These are phyloP conservation scores for Gastrophryne carolinensis DNA, from an alignment of 2,797 vertebrate genomes.

Conservation along the genomic window DNA sequence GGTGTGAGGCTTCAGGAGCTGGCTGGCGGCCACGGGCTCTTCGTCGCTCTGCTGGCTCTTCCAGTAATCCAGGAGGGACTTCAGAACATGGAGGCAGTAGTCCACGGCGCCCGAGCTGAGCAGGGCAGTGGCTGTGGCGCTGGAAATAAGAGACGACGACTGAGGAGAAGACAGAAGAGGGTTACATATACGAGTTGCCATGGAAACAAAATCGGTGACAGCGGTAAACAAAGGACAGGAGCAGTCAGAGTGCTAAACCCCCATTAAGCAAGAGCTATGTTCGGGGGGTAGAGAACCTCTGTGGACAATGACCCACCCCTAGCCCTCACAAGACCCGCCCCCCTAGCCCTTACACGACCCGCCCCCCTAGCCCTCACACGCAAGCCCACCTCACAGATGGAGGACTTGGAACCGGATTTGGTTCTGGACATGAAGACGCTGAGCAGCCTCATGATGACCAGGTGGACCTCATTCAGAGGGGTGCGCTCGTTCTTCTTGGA, in stretches of 20 bases:
- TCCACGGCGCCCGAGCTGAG: conserved; percentile 93
- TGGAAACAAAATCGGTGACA: too few relatives aligned
- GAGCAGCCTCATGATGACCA: conserved; percentile 96
- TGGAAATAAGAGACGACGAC: conserved; percentile 97
- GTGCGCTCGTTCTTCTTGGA: conserved; percentile 95
- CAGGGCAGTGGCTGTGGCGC: conserved; percentile 91
- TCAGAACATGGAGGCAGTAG: conserved; percentile 94
- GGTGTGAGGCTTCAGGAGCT: conserved; percentile 93
- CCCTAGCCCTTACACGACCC: not conserved
- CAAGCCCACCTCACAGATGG: conserved; percentile 83
- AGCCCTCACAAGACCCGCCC: too few relatives aligned
- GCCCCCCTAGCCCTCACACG: not conserved
- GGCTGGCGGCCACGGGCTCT: conserved; percentile 87
- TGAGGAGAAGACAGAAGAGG: conserved; percentile 56
- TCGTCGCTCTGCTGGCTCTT: conserved; percentile 95
- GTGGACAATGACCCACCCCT: too few relatives aligned
- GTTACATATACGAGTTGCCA: too few relatives aligned
- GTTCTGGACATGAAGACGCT: conserved; percentile 99
- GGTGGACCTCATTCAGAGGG: conserved; percentile 90
- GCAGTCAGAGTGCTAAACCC: too few relatives aligned
- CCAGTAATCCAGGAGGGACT: conserved; percentile 95
- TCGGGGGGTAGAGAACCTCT: too few relatives aligned
- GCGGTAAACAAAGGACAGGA: too few relatives aligned
- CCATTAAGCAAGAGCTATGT: too few relatives aligned
- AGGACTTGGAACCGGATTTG: conserved; percentile 95